Evolutionary conservation across 2,113 vertebrate species (phyloP), one percentile per base, ranked within the genome.

Genomic region (Chascanopsetta lugubris): DNA sequence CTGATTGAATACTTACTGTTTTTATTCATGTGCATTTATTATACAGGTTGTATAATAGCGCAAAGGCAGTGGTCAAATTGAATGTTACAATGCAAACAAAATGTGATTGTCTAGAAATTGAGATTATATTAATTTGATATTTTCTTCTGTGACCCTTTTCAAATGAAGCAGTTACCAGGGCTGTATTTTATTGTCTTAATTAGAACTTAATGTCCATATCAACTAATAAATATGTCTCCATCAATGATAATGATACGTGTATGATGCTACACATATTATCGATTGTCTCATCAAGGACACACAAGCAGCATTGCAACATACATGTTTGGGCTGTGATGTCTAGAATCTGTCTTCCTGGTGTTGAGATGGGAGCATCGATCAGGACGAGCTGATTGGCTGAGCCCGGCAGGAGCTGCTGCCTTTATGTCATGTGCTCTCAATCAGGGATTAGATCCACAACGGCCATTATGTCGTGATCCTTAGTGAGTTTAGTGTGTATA

Each of bases 381-480:
- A 2, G 13, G 11, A 20, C 21, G 25, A 76, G 36, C 61, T 57
- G 73, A 74, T 76, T 85, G 83, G 79, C 65, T 25, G 61, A 82
- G 71, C 59, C 27, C 74, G 69, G 77, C 75, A 26, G 59, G 30
- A 51, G 54, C 69, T 69, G 58, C 45, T 83, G 71, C 68, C 82
- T 69, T 56, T 34, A 71, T 49, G 57, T 75, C 47, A 18, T 51
- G 51, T 10, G 46, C 58, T 80, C 63, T 64, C 42, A 73, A 65
- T 75, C 69, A 43, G 69, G 68, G 72, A 80, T 82, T 64, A 82
- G 49, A 69, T 20, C 64, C 72, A 62, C 40, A 17, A 32, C 58
- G 34, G 59, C 47, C 27, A 54, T 62, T 64, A 58, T 24, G 68
- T 20, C 6, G 0, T 13, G 21, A 80, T 72, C 59, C 56, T 38